phyloP scores from a whole-genome alignment of 2,888 invertebrate species.

The Didymodactylos carnosus region DNA sequence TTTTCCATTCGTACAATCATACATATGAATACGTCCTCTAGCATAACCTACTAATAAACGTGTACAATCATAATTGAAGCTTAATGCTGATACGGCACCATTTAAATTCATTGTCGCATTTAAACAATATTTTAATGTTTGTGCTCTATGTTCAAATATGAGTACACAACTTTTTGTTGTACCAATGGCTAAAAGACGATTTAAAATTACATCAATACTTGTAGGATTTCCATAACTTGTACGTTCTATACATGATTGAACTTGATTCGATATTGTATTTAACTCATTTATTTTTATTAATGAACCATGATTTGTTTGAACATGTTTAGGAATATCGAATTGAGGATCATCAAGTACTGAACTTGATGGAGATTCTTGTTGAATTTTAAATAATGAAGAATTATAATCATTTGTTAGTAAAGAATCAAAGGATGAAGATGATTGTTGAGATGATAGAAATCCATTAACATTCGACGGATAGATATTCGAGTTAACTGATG shows the following conservation, averaged over 20 bases:
- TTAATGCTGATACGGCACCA: slow-evolving; percentile 45
- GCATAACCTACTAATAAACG: slow-evolving; percentile 59
- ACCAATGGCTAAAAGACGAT: slow-evolving; percentile 63
- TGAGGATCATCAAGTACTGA: not conserved
- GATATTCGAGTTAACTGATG: too few species aligned
- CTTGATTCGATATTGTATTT: slow-evolving; percentile 1
- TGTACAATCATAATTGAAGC: slow-evolving; percentile 66
- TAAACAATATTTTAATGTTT: slow-evolving; percentile 7
- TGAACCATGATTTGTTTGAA: not conserved
- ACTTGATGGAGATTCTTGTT: not conserved
- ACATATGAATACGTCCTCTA: slow-evolving; percentile 66
- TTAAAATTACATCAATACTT: slow-evolving; percentile 45
- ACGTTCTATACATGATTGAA: slow-evolving; percentile 41
- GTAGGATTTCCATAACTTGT: slow-evolving; percentile 72
- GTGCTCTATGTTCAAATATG: slow-evolving; percentile 50
- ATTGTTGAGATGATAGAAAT: not conserved
- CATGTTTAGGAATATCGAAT: not conserved
- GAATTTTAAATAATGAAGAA: not conserved
- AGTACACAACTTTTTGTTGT: slow-evolving; percentile 77
- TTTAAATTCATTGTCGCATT: slow-evolving; percentile 16
- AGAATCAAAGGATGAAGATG: not conserved
- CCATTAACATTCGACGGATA: not conserved
- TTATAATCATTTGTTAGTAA: not conserved
- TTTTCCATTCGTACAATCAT: slow-evolving; percentile 58
- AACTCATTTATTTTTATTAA: not conserved